These are phyloP conservation scores for Nezara viridula DNA, from an alignment of 2,888 invertebrate species.

Conservation along the genomic window DNA sequence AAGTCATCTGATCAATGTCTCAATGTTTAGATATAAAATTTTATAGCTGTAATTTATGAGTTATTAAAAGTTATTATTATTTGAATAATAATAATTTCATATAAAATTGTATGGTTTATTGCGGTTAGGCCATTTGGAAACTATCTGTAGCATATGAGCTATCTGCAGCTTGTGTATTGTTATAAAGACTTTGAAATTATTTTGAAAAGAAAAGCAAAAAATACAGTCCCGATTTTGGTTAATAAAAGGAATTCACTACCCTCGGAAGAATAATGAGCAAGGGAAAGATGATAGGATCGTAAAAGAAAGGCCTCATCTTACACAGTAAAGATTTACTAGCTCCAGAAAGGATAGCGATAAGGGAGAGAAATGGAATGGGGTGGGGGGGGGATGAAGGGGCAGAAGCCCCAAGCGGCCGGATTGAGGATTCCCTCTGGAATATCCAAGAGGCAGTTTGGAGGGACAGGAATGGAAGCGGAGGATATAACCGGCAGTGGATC, in stretches of 20 bases:
- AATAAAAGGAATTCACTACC: background rate
- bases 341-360: background rate
- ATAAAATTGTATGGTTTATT: too few species aligned
- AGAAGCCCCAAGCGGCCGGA: background rate
- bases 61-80: too few species aligned
- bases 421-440: background rate
- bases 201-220: background rate
- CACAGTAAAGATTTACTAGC: slow-evolving; percentile 1
- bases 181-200: background rate
- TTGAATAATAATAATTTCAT: too few species aligned
- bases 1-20: too few species aligned
- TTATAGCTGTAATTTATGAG: too few species aligned
- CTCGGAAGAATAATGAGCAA: background rate
- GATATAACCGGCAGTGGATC: slow-evolving; percentile 43
- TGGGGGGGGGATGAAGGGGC: background rate
- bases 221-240: background rate
- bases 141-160: too few species aligned
- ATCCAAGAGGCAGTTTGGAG: slow-evolving; percentile 25
- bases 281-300: background rate
- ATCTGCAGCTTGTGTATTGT: too few species aligned
- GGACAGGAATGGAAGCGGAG: slow-evolving; percentile 28
- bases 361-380: background rate
- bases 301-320: background rate
- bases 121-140: too few species aligned
- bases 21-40: too few species aligned